Evolutionary conservation across 2,113 vertebrate genomes (phyloP).

Genomic region (Rhipidura dahli): DNA sequence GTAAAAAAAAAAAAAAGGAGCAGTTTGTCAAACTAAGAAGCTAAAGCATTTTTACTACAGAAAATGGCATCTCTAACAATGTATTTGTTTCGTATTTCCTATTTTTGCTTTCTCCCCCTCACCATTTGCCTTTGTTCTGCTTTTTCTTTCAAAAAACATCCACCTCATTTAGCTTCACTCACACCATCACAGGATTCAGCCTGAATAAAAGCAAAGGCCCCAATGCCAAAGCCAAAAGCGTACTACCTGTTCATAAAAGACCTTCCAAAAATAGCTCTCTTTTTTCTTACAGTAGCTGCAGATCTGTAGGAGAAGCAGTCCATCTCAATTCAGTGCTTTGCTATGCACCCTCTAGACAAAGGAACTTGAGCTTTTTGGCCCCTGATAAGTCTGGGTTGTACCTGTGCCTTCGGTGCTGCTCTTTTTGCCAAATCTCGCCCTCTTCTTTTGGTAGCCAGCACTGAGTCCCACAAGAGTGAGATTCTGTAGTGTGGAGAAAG

Average conservation of each 20-base stretch:
- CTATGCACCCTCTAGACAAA: neutral
- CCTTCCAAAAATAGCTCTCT: neutral
- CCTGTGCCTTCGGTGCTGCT: neutral
- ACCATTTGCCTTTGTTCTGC: neutral
- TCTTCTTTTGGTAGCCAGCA: neutral
- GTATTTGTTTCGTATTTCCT: neutral
- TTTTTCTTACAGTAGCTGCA: neutral
- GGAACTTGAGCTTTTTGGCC: rapidly evolving
- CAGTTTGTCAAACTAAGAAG: neutral
- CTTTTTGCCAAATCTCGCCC: neutral
- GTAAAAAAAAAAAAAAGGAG: neutral
- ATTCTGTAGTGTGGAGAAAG: rapidly evolving
- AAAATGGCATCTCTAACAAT: neutral
- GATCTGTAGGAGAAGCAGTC: neutral
- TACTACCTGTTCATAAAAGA: neutral
- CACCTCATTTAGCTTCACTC: neutral
- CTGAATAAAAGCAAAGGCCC: neutral
- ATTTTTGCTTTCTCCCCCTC: conserved; percentile 17
- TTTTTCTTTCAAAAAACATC: neutral
- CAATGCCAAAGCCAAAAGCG: neutral
- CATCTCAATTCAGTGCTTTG: neutral
- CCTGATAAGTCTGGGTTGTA: neutral
- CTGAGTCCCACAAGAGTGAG: neutral
- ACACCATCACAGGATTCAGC: neutral
- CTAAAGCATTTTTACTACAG: neutral